Evolutionary conservation across 2,888 invertebrate species (phyloP), one percentile per base, ranked within the genome.

Genomic region (Ariolimax columbianus): DNA sequence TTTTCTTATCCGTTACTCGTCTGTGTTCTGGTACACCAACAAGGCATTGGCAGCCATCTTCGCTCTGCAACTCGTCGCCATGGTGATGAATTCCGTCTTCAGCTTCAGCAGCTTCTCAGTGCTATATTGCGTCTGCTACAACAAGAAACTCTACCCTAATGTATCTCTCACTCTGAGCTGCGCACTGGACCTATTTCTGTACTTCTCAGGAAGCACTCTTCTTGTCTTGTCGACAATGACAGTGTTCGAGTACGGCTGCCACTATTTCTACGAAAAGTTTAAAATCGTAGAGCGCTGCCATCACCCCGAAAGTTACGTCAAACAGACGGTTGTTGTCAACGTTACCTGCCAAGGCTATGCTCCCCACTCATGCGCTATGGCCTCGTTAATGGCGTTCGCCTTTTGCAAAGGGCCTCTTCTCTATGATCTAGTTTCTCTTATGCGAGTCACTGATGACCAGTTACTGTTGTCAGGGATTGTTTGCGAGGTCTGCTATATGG

Each of bases 11-110:
- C 95, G 97, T 86, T 98, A 97, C 94, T 97, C 97, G 6, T 96
- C 97, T 14, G 96, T 97, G 0, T 97, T 97, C 93, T 98, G 97
- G 97, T 96, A 96, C 86, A 97, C 97, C 85, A 97, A 97, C 94
- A 97, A 97, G 94, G 95, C 96, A 66, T 96, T 97, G 91, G 96
- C 97, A 78, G 95, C 96, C 43, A 95, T 97, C 82, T 97, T 98
- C 94, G 97, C 97, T 40, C 94, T 97, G 83, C 97, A 97, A 93
- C 95, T 97, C 92, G 95, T 97, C 86, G 95, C 96, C 86, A 96
- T 97, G 93, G 96, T 96, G 19, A 93, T 96, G 43, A 97, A 97
- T 91, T 96, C 96, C 80, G 94, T 97, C 51, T 94, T 97, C 87
- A 96, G 96, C 66, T 97, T 96, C 93, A 96, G 96, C 79, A 97